Evolutionary conservation across 2,888 invertebrate species (phyloP).

Genomic region (Andricus quercusramuli): DNA sequence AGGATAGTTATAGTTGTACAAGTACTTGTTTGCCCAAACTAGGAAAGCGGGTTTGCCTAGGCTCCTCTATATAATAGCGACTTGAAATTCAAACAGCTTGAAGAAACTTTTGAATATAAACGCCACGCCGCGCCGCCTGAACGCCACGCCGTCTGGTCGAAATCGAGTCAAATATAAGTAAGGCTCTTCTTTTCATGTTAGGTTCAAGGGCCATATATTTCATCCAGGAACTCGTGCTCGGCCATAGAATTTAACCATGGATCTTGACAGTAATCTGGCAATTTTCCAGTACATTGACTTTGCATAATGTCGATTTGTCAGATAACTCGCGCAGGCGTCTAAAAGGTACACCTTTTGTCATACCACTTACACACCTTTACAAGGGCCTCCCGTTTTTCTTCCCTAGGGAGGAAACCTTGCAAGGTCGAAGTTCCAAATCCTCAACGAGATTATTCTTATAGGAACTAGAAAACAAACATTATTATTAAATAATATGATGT

Average conservation of each 20-base stretch:
- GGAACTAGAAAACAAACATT: no score
- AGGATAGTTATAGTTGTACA: not conserved
- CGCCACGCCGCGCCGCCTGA: no score
- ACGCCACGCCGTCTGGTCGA: not conserved
- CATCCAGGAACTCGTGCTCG: slow-evolving; percentile 34
- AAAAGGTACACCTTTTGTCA: slow-evolving; percentile 41
- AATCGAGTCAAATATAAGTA: slow-evolving; percentile 29
- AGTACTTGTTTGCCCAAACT: not conserved
- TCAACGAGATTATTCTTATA: no score
- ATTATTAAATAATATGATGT: no score
- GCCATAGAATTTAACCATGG: slow-evolving; percentile 21
- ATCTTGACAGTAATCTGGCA: slow-evolving; percentile 49
- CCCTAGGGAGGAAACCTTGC: no score
- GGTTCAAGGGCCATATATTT: slow-evolving; percentile 32
- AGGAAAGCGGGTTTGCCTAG: slow-evolving; percentile 10
- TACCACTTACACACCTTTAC: slow-evolving; percentile 9
- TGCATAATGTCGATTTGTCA: slow-evolving; percentile 38
- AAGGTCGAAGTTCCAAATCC: not conserved
- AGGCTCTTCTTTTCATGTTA: slow-evolving; percentile 21
- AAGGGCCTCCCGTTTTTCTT: not conserved
- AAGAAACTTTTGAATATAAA: slow-evolving; percentile 21
- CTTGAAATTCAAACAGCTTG: slow-evolving; percentile 32
- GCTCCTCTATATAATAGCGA: slow-evolving; percentile 14
- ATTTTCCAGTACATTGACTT: slow-evolving; percentile 58
- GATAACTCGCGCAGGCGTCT: slow-evolving; percentile 38